Evolutionary conservation across 2,797 vertebrate genomes (phyloP).

Genomic region (Decapterus maruadsi): DNA sequence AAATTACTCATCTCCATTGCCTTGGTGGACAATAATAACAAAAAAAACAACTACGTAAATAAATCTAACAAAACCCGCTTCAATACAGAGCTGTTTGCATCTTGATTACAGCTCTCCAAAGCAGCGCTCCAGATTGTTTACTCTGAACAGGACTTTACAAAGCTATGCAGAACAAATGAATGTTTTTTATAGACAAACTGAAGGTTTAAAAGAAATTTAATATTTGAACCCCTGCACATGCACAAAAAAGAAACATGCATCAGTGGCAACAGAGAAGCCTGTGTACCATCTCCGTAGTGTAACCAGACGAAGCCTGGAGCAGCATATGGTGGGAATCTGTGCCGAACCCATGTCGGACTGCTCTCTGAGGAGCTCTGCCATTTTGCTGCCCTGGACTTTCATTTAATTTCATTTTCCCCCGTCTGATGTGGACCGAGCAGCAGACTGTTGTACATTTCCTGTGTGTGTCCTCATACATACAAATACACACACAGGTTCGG

Average conservation of each 20-base stretch:
- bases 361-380: slow-evolving; percentile 2
- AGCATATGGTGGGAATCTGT: slow-evolving; percentile 37
- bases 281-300: not conserved
- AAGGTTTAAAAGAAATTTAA: not conserved
- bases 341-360: slow-evolving; percentile 2
- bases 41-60: not conserved
- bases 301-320: slow-evolving; percentile 6
- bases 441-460: not conserved
- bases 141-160: not conserved
- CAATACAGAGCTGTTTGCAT: not conserved
- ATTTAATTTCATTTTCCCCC: slow-evolving; percentile 22
- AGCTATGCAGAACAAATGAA: not conserved
- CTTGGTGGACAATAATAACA: no score
- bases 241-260: not conserved
- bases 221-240: not conserved
- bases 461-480: no score
- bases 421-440: slow-evolving; percentile 24
- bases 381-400: slow-evolving; percentile 18
- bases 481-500: not conserved
- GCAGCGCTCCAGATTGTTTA: not conserved
- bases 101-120: not conserved
- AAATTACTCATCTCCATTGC: not conserved
- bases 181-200: not conserved
- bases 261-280: slow-evolving; percentile 3
- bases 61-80: not conserved